Percentiles rank a stretch among this genome's conserved stretches.
phyloP scores from a whole-genome alignment of 2,113 vertebrate species.

The Entelurus aequoreus region DNA sequence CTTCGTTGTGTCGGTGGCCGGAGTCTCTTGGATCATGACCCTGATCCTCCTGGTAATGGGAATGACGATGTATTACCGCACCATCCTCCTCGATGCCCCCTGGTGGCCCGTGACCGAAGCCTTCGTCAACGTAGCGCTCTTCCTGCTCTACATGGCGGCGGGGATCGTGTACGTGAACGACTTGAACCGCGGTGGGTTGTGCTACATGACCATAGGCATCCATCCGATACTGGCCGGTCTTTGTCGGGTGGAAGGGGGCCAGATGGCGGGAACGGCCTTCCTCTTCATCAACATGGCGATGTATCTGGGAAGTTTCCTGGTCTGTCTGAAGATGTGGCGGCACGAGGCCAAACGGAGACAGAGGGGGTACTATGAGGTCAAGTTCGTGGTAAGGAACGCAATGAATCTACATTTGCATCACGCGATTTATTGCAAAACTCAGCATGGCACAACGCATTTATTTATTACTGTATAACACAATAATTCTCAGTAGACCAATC shows the following conservation, averaged over 20 bases:
- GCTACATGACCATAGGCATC: slow-evolving; percentile 63
- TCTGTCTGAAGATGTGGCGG: slow-evolving; percentile 70
- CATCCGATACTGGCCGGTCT: slow-evolving; percentile 63
- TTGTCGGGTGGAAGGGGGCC: slow-evolving; percentile 72
- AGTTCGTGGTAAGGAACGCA: slow-evolving; percentile 23
- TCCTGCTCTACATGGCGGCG: slow-evolving; percentile 74
- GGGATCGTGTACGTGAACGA: slow-evolving; percentile 75
- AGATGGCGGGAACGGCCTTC: slow-evolving; percentile 74
- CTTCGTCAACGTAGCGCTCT: slow-evolving; percentile 66
- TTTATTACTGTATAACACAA: no score
- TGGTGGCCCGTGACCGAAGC: slow-evolving; percentile 80
- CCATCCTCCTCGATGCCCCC: slow-evolving; percentile 70
- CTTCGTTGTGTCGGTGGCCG: slow-evolving; percentile 68
- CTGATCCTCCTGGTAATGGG: slow-evolving; percentile 65
- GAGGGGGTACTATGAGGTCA: slow-evolving; percentile 9
- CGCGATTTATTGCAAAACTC: no score
- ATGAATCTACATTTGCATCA: no score
- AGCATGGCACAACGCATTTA: no score
- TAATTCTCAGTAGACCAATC: no score
- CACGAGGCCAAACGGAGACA: slow-evolving; percentile 45
- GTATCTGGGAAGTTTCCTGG: slow-evolving; percentile 65
- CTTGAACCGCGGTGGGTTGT: slow-evolving; percentile 74
- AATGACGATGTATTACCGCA: slow-evolving; percentile 73
- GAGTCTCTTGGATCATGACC: slow-evolving; percentile 68
- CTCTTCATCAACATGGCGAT: slow-evolving; percentile 70